Evolutionary conservation across 1,140 invertebrate genomes (phyloP).

Genomic region (Pogonomyrmex californicus): DNA sequence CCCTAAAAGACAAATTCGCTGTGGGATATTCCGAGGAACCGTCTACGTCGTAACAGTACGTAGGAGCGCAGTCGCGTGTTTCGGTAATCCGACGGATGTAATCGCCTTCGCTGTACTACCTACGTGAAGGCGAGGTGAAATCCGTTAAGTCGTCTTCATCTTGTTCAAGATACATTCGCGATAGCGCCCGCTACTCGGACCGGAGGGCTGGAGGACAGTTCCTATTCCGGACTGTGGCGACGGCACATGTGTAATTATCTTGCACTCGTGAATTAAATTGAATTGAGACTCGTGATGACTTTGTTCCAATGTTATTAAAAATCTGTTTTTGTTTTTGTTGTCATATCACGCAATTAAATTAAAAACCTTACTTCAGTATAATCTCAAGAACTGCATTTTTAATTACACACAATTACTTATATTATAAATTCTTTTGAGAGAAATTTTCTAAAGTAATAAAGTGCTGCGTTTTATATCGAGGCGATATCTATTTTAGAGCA

Average conservation of each 20-base stretch:
- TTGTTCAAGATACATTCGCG: conserved; percentile 38
- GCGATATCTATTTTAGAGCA: background rate
- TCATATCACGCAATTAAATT: background rate
- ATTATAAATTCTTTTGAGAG: background rate
- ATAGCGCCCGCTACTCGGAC: background rate
- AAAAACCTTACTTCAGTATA: background rate
- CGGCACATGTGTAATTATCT: background rate
- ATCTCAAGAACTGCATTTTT: background rate
- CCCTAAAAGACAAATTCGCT: conserved; percentile 72
- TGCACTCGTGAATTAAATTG: background rate
- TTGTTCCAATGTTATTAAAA: background rate
- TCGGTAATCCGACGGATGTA: conserved; percentile 69
- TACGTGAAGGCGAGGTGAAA: conserved; percentile 34
- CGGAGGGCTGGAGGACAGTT: background rate
- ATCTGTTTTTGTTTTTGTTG: too few relatives aligned
- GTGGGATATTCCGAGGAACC: conserved; percentile 49
- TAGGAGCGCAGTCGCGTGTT: conserved; percentile 50
- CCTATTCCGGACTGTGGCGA: background rate
- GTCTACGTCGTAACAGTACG: background rate
- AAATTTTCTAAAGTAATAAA: background rate
- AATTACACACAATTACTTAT: background rate
- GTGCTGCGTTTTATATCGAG: background rate
- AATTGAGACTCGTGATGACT: too few relatives aligned
- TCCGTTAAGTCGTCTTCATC: conserved; percentile 55
- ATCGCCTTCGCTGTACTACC: conserved; percentile 41